Evolutionary conservation across 53 echinoderm and acorn worm genomes (phyloP).

Genomic region (Holothuria leucospilota): DNA sequence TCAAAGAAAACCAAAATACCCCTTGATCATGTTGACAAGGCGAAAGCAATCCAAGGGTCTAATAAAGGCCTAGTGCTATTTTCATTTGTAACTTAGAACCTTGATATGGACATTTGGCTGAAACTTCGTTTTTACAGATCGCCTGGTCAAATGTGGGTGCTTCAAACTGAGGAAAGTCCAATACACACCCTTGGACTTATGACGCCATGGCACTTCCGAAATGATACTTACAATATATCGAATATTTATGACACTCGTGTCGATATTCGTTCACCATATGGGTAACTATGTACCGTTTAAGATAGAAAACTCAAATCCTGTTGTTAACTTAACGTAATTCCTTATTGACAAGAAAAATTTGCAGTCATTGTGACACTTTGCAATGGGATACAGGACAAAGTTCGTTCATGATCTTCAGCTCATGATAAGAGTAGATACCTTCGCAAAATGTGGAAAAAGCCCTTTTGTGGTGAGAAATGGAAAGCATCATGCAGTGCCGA

Average conservation of each 20-base stretch:
- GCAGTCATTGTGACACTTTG: slow-evolving; percentile 37
- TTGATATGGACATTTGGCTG: slow-evolving; percentile 14
- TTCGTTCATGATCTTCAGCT: slow-evolving; percentile 19
- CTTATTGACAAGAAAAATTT: neutral
- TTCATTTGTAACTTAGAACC: slow-evolving; percentile 9
- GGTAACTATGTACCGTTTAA: neutral
- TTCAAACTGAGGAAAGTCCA: no score
- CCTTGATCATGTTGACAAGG: neutral
- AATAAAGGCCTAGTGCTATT: slow-evolving; percentile 14
- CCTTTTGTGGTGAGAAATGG: neutral
- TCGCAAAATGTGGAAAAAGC: slow-evolving; percentile 9
- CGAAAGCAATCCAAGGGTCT: slow-evolving; percentile 1
- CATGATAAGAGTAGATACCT: neutral
- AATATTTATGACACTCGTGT: no score
- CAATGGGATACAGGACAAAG: slow-evolving; percentile 24
- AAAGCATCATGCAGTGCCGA: neutral
- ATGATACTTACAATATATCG: no score
- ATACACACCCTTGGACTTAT: neutral
- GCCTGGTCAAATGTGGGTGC: no score
- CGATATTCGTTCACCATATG: no score
- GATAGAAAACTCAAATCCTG: neutral
- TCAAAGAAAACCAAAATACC: slow-evolving; percentile 1
- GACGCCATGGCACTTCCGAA: slow-evolving; percentile 21
- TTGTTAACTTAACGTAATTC: neutral
- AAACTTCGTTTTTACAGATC: no score